phyloP scores from a whole-genome alignment of 2,113 vertebrate genomes.

The Riparia riparia region DNA sequence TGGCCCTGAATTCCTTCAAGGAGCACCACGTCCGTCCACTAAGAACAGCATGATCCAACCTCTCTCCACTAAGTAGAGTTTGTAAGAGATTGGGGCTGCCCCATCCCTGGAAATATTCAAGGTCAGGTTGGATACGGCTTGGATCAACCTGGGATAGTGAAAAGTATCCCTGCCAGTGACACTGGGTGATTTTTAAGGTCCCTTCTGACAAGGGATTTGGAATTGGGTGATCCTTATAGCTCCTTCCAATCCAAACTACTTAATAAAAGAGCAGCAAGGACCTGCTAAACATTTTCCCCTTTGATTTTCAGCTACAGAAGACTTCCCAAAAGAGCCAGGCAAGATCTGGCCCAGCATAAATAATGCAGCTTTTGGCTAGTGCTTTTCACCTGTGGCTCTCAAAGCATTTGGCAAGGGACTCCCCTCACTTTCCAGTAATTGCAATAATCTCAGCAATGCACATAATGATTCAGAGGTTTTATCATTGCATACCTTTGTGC shows the following conservation, averaged over 20 bases:
- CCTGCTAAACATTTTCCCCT: neutral
- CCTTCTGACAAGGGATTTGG: neutral
- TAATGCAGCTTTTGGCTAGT: neutral
- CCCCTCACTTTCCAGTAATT: neutral
- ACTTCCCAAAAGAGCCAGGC: neutral
- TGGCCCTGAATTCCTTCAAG: neutral
- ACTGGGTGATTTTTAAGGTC: too few relatives aligned
- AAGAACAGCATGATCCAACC: neutral
- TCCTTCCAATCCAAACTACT: neutral
- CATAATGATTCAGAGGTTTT: neutral
- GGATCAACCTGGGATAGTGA: neutral
- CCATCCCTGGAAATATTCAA: neutral
- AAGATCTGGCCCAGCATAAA: neutral
- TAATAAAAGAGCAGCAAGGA: neutral
- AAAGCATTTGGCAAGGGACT: conserved; percentile 20
- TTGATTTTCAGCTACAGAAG: neutral
- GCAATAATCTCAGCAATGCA: neutral
- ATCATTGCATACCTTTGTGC: neutral
- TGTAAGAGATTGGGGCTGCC: neutral
- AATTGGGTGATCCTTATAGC: neutral
- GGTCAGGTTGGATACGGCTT: neutral
- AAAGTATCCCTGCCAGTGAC: neutral
- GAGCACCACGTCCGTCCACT: neutral
- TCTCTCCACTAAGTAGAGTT: neutral
- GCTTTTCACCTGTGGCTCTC: conserved; percentile 23